Percentiles rank a stretch among this genome's conserved stretches.
These are phyloP conservation scores for Aramus guarauna DNA, from an alignment of 2,113 vertebrate species.

Conservation along the genomic window DNA sequence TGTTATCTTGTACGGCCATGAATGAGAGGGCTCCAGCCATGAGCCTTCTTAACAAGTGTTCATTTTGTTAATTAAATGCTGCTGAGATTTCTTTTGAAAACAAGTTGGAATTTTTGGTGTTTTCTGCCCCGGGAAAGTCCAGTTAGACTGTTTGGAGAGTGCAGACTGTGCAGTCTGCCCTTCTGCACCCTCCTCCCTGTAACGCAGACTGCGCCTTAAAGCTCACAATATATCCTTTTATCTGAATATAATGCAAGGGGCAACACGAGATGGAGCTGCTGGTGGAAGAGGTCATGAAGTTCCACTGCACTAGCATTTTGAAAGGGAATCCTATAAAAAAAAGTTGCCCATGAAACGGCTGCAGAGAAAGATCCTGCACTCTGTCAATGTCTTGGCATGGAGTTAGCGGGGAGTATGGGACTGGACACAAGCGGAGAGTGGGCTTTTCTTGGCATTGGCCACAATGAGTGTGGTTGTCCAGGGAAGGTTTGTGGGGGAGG, in stretches of 20 bases:
- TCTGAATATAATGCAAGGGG: not conserved
- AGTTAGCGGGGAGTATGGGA: not conserved
- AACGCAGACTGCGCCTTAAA: not conserved
- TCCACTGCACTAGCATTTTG: not conserved
- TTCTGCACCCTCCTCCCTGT: not conserved
- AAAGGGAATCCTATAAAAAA: constrained; percentile 24
- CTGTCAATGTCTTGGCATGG: constrained; percentile 46
- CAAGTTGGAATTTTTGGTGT: not conserved
- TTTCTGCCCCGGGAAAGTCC: not conserved
- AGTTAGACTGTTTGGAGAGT: not conserved
- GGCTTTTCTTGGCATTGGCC: constrained; percentile 55
- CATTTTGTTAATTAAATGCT: not conserved
- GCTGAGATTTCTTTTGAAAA: not conserved
- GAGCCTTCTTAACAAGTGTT: not conserved
- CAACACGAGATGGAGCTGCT: not conserved
- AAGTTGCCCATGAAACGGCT: not conserved
- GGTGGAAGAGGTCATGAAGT: constrained; percentile 29
- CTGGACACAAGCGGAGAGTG: constrained; percentile 26
- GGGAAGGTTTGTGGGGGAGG: constrained; percentile 44
- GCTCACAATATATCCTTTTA: constrained; percentile 22
- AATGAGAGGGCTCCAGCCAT: not conserved
- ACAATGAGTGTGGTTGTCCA: constrained; percentile 66
- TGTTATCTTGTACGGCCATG: not conserved
- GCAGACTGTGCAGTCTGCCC: not conserved
- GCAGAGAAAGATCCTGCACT: constrained; percentile 17